These are phyloP conservation scores for Styela plicata DNA, from an alignment of 23 tunicate genomes.

Conservation along the genomic window DNA sequence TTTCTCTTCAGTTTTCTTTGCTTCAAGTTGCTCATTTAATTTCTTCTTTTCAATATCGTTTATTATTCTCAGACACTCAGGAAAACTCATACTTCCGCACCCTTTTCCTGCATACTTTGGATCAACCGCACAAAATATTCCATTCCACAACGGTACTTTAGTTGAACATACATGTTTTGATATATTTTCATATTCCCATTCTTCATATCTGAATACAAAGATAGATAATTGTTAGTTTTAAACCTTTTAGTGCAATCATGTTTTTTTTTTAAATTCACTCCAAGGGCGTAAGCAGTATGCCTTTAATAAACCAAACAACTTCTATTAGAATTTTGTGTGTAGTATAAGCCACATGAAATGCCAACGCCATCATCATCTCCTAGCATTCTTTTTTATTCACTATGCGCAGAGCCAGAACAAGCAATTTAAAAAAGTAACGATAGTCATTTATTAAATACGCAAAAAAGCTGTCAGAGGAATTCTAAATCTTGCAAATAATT, in stretches of 20 bases:
- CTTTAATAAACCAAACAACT: too few relatives aligned
- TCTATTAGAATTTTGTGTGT: too few relatives aligned
- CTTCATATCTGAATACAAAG: constrained; percentile 64
- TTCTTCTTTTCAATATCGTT: neutral
- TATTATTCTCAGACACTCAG: constrained; percentile 2
- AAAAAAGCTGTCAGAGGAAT: too few relatives aligned
- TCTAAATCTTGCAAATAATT: too few relatives aligned
- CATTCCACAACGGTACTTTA: constrained; percentile 86
- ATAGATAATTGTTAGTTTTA: neutral
- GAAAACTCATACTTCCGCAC: constrained; percentile 38
- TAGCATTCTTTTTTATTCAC: too few relatives aligned
- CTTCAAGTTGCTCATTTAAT: neutral
- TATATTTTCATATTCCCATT: constrained; percentile 71
- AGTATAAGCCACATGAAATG: too few relatives aligned
- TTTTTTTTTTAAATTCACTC: neutral
- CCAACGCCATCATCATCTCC: too few relatives aligned
- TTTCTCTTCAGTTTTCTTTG: neutral
- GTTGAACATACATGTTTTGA: constrained; percentile 31
- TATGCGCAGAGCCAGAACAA: too few relatives aligned
- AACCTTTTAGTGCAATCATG: neutral
- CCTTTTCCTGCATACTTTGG: constrained; percentile 67
- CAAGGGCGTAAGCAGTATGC: too few relatives aligned
- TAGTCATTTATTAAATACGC: too few relatives aligned
- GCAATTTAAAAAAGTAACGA: too few relatives aligned
- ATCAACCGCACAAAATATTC: constrained; percentile 69